Base-by-base conservation (phyloP, 2,888 invertebrate genomes). In the Tineola bisselliella region DNA sequence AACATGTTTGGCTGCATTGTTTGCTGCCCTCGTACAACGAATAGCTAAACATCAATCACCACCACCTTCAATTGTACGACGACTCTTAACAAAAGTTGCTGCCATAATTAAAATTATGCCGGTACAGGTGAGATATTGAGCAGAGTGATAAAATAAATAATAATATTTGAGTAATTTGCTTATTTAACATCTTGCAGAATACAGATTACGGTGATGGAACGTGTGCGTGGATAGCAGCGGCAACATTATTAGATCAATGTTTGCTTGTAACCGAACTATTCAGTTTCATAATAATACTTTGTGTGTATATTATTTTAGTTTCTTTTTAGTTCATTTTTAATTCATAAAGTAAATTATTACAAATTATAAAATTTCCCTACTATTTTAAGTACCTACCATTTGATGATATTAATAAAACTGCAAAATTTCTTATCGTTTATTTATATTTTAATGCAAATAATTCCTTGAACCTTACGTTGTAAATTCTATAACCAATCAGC, bases 11-110 rank as follows among this genome's bases (percentile, higher is more conserved):
- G 12, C 30, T 1, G 60, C 78, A 30, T 77, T 74, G 64, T 63
- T 72, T 18, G 75, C 68, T 64, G 63, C 63, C 63, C 72, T 74
- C 0, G 64, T 76, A 63, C 72, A 78, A 61, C 67, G 67, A 56
- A 60, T 61, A 38, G 18, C 68, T 8, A 31, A 67, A 44, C 66
- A 73, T 33, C 75, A 77, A 63, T 76, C 76, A 59, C 69, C 61
- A 8, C 61, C 61, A 59, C 70, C 59, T 61, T 68, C 52, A 58
- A 69, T 17, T 65, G 74, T 33, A 65, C 68, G 57, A 66, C 67
- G 48, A 66, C 71, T 61, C 5, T n/a, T 58, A 11, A 33, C 58
- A 13, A 58, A 58, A 15, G 8, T 58, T 11, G 58, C 31, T 15
- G 5, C 33, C 1, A n/a, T 33, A 10, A n/a, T 58, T 13, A 33